Base-by-base conservation (phyloP, 2,113 vertebrate species). In the Epinephelus cyanopodus region DNA sequence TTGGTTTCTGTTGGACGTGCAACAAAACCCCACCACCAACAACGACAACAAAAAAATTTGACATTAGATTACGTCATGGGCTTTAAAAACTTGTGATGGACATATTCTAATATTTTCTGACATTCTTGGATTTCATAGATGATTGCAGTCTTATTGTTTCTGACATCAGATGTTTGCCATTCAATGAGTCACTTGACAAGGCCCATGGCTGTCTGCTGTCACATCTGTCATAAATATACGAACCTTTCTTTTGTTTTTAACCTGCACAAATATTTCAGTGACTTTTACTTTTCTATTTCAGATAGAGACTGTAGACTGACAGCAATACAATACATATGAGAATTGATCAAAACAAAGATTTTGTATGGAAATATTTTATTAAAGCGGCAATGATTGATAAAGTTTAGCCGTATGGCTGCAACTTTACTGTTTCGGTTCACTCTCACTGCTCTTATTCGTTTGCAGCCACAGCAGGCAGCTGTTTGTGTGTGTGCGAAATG, bases 51-150 rank as follows among this genome's bases (percentile, higher is more conserved):
- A 42, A 10, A 42, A 2, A 42, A 68, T 0, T 14, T 39, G 15
- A 56, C 21, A 13, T 57, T 57, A 27, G n/a, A 19, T 45, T 6
- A 27, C 9, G 11, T 7, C 25, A 29, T 14, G 23, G 42, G 25
- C 25, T 48, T 60, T 33, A 10, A 29, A 13, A 74, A 17, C 33
- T 17, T 61, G 18, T 37, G 57, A 58, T 47, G 57, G 71, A 62
- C 21, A 62, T 74, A 62, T 74, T 74, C 37, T 18, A 9, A 25
- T 29, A 23, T 74, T 29, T 56, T 66, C 17, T 77, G 17, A 57
- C 23, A 47, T 74, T 74, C 48, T n/a, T 11, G 7, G 14, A n/a
- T 66, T 66, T 57, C 17, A 37, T 42, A 58, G 25, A 57, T n/a
- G 53, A 66, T 47, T 47, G 37, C 37, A n/a, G 19, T 47, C 29